A percentile compares a stretch with the other conserved stretches of the same genome.
Evolutionary conservation across 2,113 vertebrate species (phyloP).

Genomic region (Sterrhoptilus dennistouni): DNA sequence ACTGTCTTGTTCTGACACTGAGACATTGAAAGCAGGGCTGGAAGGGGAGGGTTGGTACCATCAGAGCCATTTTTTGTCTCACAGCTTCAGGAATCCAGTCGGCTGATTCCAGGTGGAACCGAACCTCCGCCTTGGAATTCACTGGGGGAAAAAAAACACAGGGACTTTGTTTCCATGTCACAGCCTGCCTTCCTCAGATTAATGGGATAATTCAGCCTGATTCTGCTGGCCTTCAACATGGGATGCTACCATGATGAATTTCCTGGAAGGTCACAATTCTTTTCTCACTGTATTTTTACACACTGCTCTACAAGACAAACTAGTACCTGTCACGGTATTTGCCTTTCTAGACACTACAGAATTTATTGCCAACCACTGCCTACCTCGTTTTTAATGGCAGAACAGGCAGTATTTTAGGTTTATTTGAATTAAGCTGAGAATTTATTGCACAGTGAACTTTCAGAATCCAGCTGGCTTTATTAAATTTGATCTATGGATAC

Average conservation of each 20-base stretch:
- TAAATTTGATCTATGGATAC: not conserved
- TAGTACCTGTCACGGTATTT: not conserved
- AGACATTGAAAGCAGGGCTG: rapidly evolving
- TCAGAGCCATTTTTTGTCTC: slow-evolving; percentile 78
- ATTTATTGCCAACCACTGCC: not conserved
- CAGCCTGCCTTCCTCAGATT: not conserved
- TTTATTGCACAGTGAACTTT: not conserved
- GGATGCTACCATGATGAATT: not conserved
- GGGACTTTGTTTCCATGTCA: not conserved
- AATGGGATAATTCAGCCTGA: not conserved
- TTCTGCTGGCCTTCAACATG: not conserved
- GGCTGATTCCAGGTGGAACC: slow-evolving; percentile 89
- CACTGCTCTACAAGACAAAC: not conserved
- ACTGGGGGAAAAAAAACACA: slow-evolving; percentile 69
- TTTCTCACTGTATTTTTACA: not conserved
- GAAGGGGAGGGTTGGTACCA: slow-evolving; percentile 64
- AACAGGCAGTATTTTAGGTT: not conserved
- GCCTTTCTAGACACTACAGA: not conserved
- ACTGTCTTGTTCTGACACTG: not conserved
- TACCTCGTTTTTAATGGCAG: not conserved
- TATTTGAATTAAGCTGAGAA: not conserved
- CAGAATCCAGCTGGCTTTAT: not conserved
- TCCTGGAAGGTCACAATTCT: not conserved
- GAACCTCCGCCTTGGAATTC: slow-evolving; percentile 89
- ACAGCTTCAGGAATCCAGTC: slow-evolving; percentile 90